phyloP scores from a whole-genome alignment of 2,888 invertebrate species.

The Nomada ferruginata region DNA sequence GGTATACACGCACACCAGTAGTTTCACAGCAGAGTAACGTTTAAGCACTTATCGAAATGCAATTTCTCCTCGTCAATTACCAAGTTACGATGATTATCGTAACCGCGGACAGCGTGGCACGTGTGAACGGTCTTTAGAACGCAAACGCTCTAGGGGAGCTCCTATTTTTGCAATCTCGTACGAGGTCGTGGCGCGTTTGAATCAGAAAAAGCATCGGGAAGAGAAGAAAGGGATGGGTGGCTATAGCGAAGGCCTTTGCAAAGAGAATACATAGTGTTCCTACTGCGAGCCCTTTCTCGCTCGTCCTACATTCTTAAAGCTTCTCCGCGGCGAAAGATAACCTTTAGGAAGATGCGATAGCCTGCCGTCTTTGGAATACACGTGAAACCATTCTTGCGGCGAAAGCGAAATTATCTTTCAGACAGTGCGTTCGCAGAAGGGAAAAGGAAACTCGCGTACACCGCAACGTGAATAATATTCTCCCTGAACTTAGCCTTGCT shows the following conservation, averaged over 20 bases:
- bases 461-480: conserved; percentile 19
- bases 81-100: conserved; percentile 29
- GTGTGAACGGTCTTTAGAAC: background rate
- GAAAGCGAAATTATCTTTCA: conserved; percentile 1
- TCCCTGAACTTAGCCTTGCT: background rate
- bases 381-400: conserved; percentile 20
- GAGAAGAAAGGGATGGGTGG: background rate
- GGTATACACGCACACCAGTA: conserved; percentile 8
- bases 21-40: conserved; percentile 9
- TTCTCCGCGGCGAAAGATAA: conserved; percentile 26
- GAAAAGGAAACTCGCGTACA: conserved; percentile 7
- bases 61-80: conserved; percentile 55
- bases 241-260: conserved; percentile 30
- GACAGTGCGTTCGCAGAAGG: conserved; percentile 18
- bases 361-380: too few relatives aligned
- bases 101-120: background rate
- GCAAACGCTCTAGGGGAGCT: conserved; percentile 31
- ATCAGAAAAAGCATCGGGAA: conserved; percentile 20
- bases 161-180: conserved; percentile 52
- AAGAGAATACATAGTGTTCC: conserved; percentile 50
- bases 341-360: conserved; percentile 7
- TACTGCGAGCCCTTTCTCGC: conserved; percentile 44
- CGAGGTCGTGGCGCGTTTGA: conserved; percentile 38
- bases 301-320: conserved; percentile 55
- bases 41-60: conserved; percentile 17